A percentile compares a stretch with the other conserved stretches of the same genome.
phyloP scores from a whole-genome alignment of 2,113 vertebrate species.

The Cavia aperea region DNA sequence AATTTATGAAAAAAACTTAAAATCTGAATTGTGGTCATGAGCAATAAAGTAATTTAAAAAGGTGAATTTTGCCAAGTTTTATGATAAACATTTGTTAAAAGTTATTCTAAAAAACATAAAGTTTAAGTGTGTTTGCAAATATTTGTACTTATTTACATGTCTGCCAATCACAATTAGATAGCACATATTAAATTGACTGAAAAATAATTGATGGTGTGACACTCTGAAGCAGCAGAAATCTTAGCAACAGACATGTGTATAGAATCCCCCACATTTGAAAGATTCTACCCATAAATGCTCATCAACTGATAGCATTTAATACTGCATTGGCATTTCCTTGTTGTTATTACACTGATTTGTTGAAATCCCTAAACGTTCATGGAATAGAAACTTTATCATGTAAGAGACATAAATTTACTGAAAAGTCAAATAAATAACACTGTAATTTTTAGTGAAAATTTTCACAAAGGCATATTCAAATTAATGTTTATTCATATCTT shows the following conservation, averaged over 20 bases:
- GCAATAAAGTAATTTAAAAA: neutral
- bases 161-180: neutral
- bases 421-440: neutral
- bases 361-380: neutral
- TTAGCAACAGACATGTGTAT: neutral
- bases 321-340: neutral
- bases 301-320: neutral
- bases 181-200: neutral
- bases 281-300: neutral
- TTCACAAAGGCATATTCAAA: neutral
- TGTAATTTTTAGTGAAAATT: neutral
- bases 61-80: neutral
- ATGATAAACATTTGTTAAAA: neutral
- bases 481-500: neutral
- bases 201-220: neutral
- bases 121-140: neutral
- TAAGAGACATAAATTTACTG: neutral
- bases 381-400: neutral
- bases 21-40: neutral
- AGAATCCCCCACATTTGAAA: accelerated
- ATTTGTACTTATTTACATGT: neutral
- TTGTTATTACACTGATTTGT: neutral
- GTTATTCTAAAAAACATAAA: neutral
- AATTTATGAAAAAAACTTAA: neutral
- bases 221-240: neutral